Percentiles rank a stretch among this genome's conserved stretches.
Evolutionary conservation across 2,113 vertebrate genomes (phyloP).

Genomic region (Prinia subflava): DNA sequence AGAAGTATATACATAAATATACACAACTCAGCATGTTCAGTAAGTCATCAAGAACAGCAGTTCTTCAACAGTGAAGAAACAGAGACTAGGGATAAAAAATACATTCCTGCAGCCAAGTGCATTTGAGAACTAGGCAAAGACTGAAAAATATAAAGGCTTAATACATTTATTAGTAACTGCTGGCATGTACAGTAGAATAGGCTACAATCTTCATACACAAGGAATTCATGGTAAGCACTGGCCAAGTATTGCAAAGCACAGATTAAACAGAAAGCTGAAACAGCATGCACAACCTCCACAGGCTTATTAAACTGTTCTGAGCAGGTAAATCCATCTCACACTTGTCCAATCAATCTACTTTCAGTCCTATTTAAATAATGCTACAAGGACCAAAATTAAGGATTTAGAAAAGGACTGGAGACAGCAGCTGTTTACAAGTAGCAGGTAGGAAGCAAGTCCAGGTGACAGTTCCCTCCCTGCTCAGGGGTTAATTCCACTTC

Average conservation of each 20-base stretch:
- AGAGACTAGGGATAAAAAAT: background rate
- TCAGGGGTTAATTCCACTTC: background rate
- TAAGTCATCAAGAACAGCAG: background rate
- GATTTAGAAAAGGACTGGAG: background rate
- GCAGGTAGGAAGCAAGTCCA: background rate
- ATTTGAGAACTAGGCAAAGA: background rate
- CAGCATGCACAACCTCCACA: background rate
- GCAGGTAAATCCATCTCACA: background rate
- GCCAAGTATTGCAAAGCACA: background rate
- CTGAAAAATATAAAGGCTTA: background rate
- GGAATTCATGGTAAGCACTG: background rate
- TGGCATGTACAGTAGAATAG: background rate
- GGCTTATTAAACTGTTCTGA: background rate
- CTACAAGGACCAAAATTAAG: background rate
- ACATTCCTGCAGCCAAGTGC: background rate
- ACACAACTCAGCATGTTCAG: background rate
- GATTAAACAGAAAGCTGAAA: background rate
- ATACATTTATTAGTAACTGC: background rate
- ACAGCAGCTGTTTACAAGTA: background rate
- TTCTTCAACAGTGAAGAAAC: background rate
- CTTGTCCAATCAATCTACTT: background rate
- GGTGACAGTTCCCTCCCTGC: background rate
- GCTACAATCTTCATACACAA: background rate
- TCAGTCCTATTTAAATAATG: background rate
- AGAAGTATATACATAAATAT: background rate